Conservation (phyloP, 2,797 vertebrate species). For the Scolopax rusticola region DNA sequence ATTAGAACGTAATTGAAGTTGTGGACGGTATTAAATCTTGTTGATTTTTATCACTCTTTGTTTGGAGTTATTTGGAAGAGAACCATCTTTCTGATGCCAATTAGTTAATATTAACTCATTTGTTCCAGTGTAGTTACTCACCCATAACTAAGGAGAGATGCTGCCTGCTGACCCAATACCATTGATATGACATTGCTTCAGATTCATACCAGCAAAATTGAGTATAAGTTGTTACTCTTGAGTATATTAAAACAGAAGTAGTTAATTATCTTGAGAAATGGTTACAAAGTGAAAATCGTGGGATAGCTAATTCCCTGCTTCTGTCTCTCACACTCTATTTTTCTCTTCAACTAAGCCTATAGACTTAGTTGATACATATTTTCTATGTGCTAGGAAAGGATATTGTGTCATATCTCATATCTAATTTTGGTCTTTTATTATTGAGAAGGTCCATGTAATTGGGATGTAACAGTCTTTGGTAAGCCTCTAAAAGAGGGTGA, state of each 20-base stretch:
- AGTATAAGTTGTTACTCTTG: not conserved
- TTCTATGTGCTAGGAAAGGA: not conserved
- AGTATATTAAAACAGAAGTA: not conserved
- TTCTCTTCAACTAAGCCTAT: not conserved
- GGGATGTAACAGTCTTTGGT: not conserved
- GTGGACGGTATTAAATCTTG: constrained; percentile 48
- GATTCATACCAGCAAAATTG: not conserved
- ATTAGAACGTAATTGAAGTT: not conserved
- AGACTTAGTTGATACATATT: not conserved
- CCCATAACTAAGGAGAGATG: constrained; percentile 55
- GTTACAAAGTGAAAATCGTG: not conserved
- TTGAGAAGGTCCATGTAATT: not conserved
- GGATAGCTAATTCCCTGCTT: not conserved
- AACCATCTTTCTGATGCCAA: constrained; percentile 52
- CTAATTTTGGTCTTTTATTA: not conserved
- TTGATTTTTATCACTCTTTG: constrained; percentile 73
- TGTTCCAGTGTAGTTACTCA: constrained; percentile 63
- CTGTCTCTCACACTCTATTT: not conserved
- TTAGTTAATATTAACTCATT: constrained; percentile 75
- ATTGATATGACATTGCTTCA: constrained; percentile 35
- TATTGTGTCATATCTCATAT: not conserved
- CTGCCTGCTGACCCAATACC: constrained; percentile 15
- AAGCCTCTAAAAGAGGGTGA: not conserved
- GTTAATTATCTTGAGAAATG: not conserved
- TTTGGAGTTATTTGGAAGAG: constrained; percentile 57